Percentiles rank a stretch among this genome's conserved stretches.
Evolutionary conservation across 92 coral and sea anemone species (phyloP).

Genomic region (Bergia sp.): DNA sequence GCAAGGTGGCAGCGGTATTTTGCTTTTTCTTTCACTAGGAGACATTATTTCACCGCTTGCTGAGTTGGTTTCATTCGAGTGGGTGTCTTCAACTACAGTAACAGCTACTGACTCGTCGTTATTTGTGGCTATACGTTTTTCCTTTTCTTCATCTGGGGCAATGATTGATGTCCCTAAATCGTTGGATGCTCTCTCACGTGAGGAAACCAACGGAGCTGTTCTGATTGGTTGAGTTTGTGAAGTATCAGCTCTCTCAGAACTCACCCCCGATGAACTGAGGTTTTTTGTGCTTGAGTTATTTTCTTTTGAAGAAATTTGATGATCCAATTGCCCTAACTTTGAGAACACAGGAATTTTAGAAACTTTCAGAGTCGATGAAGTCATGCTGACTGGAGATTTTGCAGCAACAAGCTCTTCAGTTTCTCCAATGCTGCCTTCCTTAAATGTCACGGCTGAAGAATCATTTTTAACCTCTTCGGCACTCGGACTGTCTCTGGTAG

Average conservation of each 20-base stretch:
- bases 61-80: neutral
- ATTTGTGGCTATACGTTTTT: neutral
- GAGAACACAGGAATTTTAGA: constrained; percentile 17
- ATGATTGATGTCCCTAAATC: neutral
- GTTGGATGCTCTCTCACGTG: neutral
- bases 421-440: neutral
- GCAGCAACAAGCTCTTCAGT: neutral
- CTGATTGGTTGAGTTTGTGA: neutral
- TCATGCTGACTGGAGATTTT: neutral
- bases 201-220: neutral
- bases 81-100: neutral
- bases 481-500: neutral
- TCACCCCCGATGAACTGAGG: neutral
- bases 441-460: neutral
- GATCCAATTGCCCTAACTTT: neutral
- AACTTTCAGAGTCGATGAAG: neutral
- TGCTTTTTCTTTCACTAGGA: constrained; percentile 11
- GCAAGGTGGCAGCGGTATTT: constrained; percentile 6
- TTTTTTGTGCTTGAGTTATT: neutral
- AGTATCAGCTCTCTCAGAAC: neutral
- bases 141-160: neutral
- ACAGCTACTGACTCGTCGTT: neutral
- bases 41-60: neutral
- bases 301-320: neutral
- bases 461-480: neutral